phyloP scores from a whole-genome alignment of 2,113 vertebrate species.

The Dinomys branickii region DNA sequence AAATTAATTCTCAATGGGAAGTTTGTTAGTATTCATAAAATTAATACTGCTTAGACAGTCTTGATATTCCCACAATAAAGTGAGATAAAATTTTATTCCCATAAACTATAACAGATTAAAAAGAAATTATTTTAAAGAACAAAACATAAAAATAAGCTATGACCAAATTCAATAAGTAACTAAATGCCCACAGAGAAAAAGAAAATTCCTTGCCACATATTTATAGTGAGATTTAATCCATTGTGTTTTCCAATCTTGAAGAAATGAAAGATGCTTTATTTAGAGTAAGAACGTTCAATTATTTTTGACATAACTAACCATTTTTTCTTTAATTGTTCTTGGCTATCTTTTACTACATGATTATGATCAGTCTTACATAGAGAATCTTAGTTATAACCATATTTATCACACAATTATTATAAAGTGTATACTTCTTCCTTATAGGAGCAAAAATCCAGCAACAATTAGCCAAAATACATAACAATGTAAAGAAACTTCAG shows the following conservation, averaged over 20 bases:
- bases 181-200: neutral
- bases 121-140: constrained; percentile 19
- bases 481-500: constrained; percentile 90
- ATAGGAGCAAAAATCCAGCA: constrained; percentile 90
- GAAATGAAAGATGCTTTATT: neutral
- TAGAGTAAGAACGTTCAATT: neutral
- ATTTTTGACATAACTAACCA: neutral
- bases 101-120: constrained; percentile 46
- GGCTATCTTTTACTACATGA: neutral
- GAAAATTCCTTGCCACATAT: neutral
- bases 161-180: neutral
- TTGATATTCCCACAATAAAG: constrained; percentile 31
- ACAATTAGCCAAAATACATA: constrained; percentile 90
- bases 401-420: constrained; percentile 35
- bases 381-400: constrained; percentile 33
- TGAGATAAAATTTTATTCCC: constrained; percentile 29
- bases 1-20: neutral
- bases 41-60: constrained; percentile 22
- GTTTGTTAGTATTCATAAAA: neutral
- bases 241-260: constrained; percentile 5
- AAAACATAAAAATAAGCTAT: neutral
- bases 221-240: neutral
- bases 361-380: neutral
- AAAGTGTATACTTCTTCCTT: constrained; percentile 63
- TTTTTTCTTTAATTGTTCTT: constrained; percentile 17